Evolutionary conservation across 2,888 invertebrate species (phyloP), one percentile per base, ranked within the genome.

Genomic region (Epinotia brunnichana): DNA sequence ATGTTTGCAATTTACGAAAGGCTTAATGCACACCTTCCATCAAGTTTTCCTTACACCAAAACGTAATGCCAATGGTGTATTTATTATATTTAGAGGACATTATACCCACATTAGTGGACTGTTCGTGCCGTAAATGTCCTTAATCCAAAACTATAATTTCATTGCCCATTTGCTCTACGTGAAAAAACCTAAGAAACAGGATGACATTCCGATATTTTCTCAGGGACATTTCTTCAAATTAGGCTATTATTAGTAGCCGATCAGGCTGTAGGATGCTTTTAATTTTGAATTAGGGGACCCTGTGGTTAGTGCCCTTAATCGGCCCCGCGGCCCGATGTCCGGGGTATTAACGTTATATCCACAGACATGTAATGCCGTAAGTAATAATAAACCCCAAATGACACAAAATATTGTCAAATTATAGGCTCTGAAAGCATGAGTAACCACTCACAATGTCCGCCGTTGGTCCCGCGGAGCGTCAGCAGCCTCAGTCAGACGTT

Each of bases 371-470:
- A 91, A 92, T 92, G 88, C 86, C 90, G 86, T 89, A 91, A 91
- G 92, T 92, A 92, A 92, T 93, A 92, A 91, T 91, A 91, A 92
- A 90, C 88, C 88, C 91, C 87, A 92, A 93, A 92, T 93, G 93
- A 93, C 92, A 93, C 92, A 93, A 92, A 93, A 92, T 92, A 93
- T 92, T 93, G 92, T 92, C 91, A 93, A 93, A 93, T 93, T 93
- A 93, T 93, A 92, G 92, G 89, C 87, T 91, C 88, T 90, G 91
- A 90, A 91, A 89, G 89, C 87, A 90, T 89, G 92, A 90, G 90
- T 88, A 89, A 90, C 92, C 92, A 92, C 92, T 93, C 91, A 92
- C 89, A 85, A 79, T 82, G 90, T 89, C 89, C 87, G 90, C 85
- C 77, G 89, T 86, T 88, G 90, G 90, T 91, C 91, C 86, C 80